phyloP scores from a whole-genome alignment of 2,113 vertebrate species.

The Stegostoma tigrinum region DNA sequence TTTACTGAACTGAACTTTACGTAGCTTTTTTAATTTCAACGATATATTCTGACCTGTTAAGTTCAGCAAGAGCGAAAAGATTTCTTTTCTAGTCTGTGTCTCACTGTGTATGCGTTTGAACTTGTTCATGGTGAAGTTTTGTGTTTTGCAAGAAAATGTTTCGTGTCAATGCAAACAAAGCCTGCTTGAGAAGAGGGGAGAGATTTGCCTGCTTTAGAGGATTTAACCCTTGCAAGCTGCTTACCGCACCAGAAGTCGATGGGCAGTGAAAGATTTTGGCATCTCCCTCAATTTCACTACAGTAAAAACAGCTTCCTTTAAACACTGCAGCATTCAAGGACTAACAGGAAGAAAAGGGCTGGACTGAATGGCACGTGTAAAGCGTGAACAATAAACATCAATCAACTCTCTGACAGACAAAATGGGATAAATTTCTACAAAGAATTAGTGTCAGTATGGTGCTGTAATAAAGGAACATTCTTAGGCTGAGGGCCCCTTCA shows the following conservation, averaged over 20 bases:
- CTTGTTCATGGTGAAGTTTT: background rate
- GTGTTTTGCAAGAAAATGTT: background rate
- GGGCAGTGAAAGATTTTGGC: background rate
- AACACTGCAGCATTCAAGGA: background rate
- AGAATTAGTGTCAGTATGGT: slow-evolving; percentile 46
- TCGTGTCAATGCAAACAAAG: background rate
- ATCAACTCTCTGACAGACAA: slow-evolving; percentile 2
- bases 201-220: background rate
- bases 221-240: background rate
- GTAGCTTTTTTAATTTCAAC: background rate
- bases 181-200: background rate
- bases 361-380: slow-evolving; percentile 4
- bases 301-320: background rate
- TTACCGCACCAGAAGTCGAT: background rate
- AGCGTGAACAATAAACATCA: slow-evolving; percentile 6
- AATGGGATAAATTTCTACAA: slow-evolving; percentile 51
- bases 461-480: slow-evolving; percentile 46
- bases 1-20: background rate
- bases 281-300: background rate
- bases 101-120: background rate
- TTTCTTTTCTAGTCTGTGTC: background rate
- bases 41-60: background rate
- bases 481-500: slow-evolving; percentile 51
- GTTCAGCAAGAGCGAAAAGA: background rate
- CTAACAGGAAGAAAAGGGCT: background rate